Evolutionary conservation across 2,888 invertebrate genomes (phyloP), one percentile per base, ranked within the genome.

Genomic region (Nyleta sp.): DNA sequence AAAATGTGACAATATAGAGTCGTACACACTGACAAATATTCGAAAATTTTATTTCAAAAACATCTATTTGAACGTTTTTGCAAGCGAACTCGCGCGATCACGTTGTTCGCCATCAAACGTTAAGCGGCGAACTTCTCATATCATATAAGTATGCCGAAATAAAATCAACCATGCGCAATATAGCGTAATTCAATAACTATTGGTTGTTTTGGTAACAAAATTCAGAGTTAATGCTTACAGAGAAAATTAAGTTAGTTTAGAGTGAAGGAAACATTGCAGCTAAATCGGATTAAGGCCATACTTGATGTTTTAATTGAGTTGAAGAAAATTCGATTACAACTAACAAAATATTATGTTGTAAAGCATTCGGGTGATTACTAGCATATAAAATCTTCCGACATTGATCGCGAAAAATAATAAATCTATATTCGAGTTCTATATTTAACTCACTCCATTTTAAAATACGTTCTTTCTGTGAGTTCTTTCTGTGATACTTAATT

Each of bases 281-380:
- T 60, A 67, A 72, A 77, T 62, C 40, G 31, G 46, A 71, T 71
- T 77, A 77, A 67, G 72, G 46, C 42, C 62, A 60, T 67, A 72
- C 55, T 60, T 60, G 76, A 78, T 78, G 72, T 64, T 73, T 57
- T 78, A 78, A 72, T 73, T 78, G 67, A 52, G 53, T 68, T 62
- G 50, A 62, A 67, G 62, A 55, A 60, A 64, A 72, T 72, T 73
- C n/a, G 22, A 48, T 67, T 72, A 67, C 13, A 31, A 24, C 44
- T 40, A 35, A 48, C 57, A 64, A 70, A 65, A 72, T 72, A 70
- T 62, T 53, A 60, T 67, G 40, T 62, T 67, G 18, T 38, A 60
- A 59, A 38, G 55, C 38, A 70, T 70, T 55, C 57, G n/a, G 2
- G 8, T 57, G 31, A 24, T 52, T 59, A 68, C 11, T 18, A 15